Percentiles rank a stretch among this genome's conserved stretches.
phyloP scores from a whole-genome alignment of 2,797 vertebrate genomes.

The Heteromormyrus szaboi region DNA sequence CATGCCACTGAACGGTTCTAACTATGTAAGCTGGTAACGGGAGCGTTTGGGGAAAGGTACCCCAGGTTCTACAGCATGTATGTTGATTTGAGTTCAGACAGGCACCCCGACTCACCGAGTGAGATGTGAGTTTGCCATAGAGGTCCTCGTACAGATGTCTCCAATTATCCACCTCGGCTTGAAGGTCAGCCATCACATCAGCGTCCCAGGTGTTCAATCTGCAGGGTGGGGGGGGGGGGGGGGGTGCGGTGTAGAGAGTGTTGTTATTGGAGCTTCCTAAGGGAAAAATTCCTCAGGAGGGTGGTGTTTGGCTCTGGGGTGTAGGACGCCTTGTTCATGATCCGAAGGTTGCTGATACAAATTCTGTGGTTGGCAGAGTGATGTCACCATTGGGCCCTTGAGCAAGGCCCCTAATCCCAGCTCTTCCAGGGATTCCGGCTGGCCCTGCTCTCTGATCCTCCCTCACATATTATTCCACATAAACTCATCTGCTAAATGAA shows the following conservation, averaged over 20 bases:
- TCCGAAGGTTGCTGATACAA: not conserved
- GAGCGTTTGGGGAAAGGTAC: not conserved
- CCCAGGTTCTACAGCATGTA: not conserved
- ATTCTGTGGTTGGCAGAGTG: not conserved
- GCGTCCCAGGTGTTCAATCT: slow-evolving; percentile 37
- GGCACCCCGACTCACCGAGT: slow-evolving; percentile 22
- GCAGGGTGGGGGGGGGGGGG: slow-evolving; percentile 1
- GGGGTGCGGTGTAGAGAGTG: not conserved
- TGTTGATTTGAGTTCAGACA: not conserved
- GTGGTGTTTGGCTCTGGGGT: not conserved
- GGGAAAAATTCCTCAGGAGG: not conserved
- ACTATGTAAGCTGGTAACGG: not conserved
- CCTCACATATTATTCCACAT: not conserved
- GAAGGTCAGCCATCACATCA: slow-evolving; percentile 36
- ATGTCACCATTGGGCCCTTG: not conserved
- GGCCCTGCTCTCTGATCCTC: not conserved
- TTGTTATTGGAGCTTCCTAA: not conserved
- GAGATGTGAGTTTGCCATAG: slow-evolving; percentile 41
- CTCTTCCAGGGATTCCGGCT: not conserved
- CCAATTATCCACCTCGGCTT: slow-evolving; percentile 45
- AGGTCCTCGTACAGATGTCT: slow-evolving; percentile 43
- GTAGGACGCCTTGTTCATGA: not conserved
- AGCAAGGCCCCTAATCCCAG: not conserved
- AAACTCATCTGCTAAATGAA: not conserved
- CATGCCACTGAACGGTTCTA: not conserved